Evolutionary conservation across 2,888 invertebrate species (phyloP).

Genomic region (Onchidella celtica): DNA sequence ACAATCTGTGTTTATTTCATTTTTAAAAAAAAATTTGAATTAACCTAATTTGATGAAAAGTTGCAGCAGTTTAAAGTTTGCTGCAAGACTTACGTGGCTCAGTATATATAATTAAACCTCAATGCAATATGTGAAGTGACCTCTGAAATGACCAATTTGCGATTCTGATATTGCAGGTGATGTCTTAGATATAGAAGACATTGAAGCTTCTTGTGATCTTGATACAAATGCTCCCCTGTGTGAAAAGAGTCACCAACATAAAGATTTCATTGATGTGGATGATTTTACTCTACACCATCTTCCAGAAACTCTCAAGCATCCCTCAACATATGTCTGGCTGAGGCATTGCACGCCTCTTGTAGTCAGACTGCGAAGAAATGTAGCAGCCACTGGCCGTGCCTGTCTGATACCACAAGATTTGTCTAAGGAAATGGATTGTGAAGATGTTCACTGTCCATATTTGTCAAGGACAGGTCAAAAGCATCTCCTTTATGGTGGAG

Average conservation of each 20-base stretch:
- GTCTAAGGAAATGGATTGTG: background rate
- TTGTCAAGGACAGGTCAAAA: background rate
- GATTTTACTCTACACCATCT: slow-evolving; percentile 9
- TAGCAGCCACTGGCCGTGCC: slow-evolving; percentile 38
- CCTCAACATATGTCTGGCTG: slow-evolving; percentile 27
- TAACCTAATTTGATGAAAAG: too few species aligned
- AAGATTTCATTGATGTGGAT: slow-evolving; percentile 35
- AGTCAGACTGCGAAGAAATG: slow-evolving; percentile 17
- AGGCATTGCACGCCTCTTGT: slow-evolving; percentile 34
- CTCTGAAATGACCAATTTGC: too few species aligned
- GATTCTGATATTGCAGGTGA: slow-evolving; percentile 5
- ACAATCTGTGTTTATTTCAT: too few species aligned
- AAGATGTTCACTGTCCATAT: slow-evolving; percentile 7
- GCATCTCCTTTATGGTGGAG: slow-evolving; percentile 28
- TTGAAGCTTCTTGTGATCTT: slow-evolving; percentile 21
- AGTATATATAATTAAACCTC: too few species aligned
- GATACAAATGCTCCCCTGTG: slow-evolving; percentile 30
- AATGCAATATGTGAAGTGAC: too few species aligned
- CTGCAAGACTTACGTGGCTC: too few species aligned
- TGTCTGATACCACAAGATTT: background rate
- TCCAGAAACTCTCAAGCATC: slow-evolving; percentile 15
- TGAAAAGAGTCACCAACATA: slow-evolving; percentile 35
- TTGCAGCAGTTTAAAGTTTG: too few species aligned
- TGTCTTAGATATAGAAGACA: slow-evolving; percentile 24
- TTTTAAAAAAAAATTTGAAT: too few species aligned